phyloP scores from a whole-genome alignment of 2,888 invertebrate species.

The Thereva unica region DNA sequence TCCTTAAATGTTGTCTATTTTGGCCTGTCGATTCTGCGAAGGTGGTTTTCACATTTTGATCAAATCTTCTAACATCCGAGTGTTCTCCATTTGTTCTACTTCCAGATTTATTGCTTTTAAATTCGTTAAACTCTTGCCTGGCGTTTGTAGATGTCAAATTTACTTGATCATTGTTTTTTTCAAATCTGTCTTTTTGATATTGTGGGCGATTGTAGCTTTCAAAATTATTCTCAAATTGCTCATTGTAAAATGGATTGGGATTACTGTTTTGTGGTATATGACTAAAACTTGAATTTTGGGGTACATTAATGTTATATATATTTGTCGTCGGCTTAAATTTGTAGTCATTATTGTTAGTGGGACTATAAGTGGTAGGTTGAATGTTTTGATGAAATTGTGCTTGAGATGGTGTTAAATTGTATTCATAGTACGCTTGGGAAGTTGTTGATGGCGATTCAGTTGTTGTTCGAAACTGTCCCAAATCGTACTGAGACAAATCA shows the following conservation, averaged over 20 bases:
- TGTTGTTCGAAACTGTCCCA: constrained; percentile 44
- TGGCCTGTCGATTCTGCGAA: no score
- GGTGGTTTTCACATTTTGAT: no score
- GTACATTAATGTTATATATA: constrained; percentile 4
- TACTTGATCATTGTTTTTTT: neutral
- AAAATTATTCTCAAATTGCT: constrained; percentile 35
- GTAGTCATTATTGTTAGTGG: constrained; percentile 39
- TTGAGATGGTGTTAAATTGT: constrained; percentile 23
- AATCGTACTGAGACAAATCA: constrained; percentile 46
- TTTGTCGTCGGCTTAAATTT: constrained; percentile 9
- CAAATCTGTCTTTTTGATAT: neutral
- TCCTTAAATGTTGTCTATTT: no score
- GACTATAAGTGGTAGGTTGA: constrained; percentile 56
- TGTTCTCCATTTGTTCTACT: neutral
- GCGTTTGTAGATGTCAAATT: no score
- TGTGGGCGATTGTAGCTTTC: constrained; percentile 14
- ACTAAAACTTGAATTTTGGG: constrained; percentile 10
- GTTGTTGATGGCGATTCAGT: constrained; percentile 42
- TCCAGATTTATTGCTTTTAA: neutral
- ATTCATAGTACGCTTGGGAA: constrained; percentile 37
- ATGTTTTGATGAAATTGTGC: constrained; percentile 52
- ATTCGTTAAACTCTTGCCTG: no score
- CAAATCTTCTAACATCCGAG: no score
- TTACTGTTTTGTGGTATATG: constrained; percentile 1
- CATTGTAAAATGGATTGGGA: constrained; percentile 36